Evolutionary conservation across 2,888 invertebrate genomes (phyloP).

Genomic region (Eledona agricola): DNA sequence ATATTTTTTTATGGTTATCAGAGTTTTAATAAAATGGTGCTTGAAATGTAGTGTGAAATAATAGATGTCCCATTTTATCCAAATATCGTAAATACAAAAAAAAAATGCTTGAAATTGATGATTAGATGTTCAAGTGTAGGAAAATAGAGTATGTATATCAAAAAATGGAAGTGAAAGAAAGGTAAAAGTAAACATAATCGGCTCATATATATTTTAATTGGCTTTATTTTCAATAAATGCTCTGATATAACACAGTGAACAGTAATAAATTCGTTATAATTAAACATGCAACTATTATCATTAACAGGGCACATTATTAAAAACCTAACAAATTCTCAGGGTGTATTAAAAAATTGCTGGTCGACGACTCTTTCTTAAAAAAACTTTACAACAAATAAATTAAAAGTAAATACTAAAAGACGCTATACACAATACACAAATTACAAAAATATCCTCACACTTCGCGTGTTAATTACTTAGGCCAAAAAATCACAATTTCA

Average conservation of each 20-base stretch:
- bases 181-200: too few relatives aligned
- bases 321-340: constrained; percentile 40
- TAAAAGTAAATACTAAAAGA: constrained; percentile 48
- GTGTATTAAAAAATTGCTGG: constrained; percentile 20
- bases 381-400: constrained; percentile 47
- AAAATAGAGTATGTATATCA: too few relatives aligned
- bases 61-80: too few relatives aligned
- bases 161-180: too few relatives aligned
- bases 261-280: constrained; percentile 54
- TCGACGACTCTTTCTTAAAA: constrained; percentile 23
- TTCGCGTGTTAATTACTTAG: constrained; percentile 29
- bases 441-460: constrained; percentile 40
- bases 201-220: too few relatives aligned
- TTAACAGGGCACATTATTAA: constrained; percentile 49
- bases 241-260: constrained; percentile 56
- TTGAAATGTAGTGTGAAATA: too few relatives aligned
- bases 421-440: constrained; percentile 47
- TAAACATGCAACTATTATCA: constrained; percentile 52
- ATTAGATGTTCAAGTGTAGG: too few relatives aligned
- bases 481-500: constrained; percentile 71
- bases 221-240: constrained; percentile 46
- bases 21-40: too few relatives aligned
- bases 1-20: too few relatives aligned
- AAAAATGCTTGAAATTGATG: too few relatives aligned
- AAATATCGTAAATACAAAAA: too few relatives aligned